Conservation (phyloP, 2,888 invertebrate species). For the Phalangium opilio region DNA sequence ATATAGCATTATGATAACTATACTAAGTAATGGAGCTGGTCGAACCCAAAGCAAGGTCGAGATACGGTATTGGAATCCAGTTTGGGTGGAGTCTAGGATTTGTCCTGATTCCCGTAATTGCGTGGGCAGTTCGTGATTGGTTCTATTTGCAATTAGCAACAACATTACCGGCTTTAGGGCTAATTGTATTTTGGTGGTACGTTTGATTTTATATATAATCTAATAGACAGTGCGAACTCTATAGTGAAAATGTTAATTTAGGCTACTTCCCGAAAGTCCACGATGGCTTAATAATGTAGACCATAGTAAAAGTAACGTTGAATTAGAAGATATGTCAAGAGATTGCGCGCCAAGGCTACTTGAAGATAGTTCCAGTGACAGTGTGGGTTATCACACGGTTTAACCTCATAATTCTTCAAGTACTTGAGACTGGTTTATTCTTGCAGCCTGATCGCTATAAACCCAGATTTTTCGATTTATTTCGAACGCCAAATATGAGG, state of each 20-base stretch:
- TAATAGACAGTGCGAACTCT: background rate
- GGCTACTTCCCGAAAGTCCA: conserved; percentile 77
- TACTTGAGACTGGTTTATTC: too few species aligned
- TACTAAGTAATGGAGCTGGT: conserved; percentile 61
- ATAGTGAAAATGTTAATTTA: conserved; percentile 26
- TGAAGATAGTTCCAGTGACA: too few species aligned
- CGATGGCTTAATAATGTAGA: conserved; percentile 42
- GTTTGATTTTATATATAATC: background rate
- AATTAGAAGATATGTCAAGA: background rate
- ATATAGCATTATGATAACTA: background rate
- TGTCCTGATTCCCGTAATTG: conserved; percentile 70
- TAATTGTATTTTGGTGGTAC: conserved; percentile 58
- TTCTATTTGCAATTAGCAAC: conserved; percentile 60
- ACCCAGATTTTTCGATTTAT: background rate
- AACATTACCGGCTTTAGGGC: conserved; percentile 53
- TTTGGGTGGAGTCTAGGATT: conserved; percentile 62
- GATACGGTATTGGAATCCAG: conserved; percentile 64
- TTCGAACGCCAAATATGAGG: background rate
- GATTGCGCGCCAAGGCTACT: background rate
- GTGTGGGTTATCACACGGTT: too few species aligned
- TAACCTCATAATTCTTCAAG: too few species aligned
- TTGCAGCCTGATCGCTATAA: too few species aligned
- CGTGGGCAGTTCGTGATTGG: conserved; percentile 53
- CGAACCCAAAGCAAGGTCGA: conserved; percentile 58
- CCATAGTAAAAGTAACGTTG: too few species aligned